phyloP scores from a whole-genome alignment of 2,113 vertebrate species.

The Phyllostomus discolor region DNA sequence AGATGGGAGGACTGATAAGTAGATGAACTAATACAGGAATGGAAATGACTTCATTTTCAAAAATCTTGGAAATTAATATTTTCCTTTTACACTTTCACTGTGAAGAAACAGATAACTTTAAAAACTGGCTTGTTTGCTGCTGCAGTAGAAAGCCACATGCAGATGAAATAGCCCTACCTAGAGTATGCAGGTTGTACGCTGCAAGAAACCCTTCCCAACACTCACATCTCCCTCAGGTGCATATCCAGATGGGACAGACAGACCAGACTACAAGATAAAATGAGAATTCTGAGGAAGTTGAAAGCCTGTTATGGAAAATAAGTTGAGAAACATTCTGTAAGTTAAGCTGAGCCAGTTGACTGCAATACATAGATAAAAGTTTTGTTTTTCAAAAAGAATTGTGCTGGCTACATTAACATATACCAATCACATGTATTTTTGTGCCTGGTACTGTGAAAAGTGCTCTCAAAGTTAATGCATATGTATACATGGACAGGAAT shows the following conservation, averaged over 20 bases:
- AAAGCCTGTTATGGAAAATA: background rate
- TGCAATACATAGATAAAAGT: background rate
- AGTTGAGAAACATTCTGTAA: background rate
- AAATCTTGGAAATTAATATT: background rate
- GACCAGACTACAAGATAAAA: background rate
- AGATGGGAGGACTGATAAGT: background rate
- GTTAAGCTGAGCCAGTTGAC: background rate
- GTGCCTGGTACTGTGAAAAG: background rate
- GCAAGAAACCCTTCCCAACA: background rate
- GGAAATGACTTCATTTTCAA: background rate
- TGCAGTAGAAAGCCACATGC: background rate
- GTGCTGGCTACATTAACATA: background rate
- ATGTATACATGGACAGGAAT: background rate
- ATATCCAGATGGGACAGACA: background rate
- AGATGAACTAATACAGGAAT: background rate
- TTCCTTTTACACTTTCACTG: background rate
- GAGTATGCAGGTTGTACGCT: background rate
- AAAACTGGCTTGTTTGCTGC: background rate
- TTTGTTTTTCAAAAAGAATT: background rate
- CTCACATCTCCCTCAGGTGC: background rate
- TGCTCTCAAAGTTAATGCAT: background rate
- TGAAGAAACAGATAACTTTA: background rate
- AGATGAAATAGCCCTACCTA: background rate
- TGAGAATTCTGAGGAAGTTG: conserved; percentile 1
- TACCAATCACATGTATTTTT: background rate